Base-by-base conservation (phyloP, 1,140 invertebrate species). In the Ephestia elutella region DNA sequence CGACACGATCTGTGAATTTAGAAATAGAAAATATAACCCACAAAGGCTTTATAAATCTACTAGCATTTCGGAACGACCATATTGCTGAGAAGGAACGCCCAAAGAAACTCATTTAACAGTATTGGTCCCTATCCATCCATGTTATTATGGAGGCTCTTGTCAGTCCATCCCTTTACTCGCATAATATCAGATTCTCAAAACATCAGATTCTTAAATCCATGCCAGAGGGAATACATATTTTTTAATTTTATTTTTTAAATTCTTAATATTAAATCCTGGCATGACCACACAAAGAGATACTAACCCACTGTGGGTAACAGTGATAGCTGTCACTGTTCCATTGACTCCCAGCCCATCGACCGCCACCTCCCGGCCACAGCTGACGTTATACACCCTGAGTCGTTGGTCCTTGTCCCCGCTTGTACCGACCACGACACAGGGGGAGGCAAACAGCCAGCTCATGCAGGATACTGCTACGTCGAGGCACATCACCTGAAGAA, bases 391-490 rank as follows among this genome's bases (percentile, higher is more conserved):
- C 17, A 82, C 63, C 30, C 62, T 60, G 0, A 82, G 59, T 4
- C 62, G 21, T n/a, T 70, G 62, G 5, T 59, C 35, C 11, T 70
- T 70, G 0, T 57, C 59, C 0, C 59, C 54, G 0, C 7, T 7
- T 62, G 51, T 48, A 75, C 53, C 0, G 0, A 80, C 54, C 9
- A 71, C 57, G 56, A 79, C 70, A 21, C 71, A 73, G 0, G 73
- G 77, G 62, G 28, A 70, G 38, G 49, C 63, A 13, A 68, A 65
- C 38, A 86, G 17, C 80, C 81, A 83, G 2, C 60, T 48, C 67
- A 80, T 67, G 56, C 78, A 77, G 5, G 80, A 78, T 49, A 83
- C 58, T 0, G 76, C 32, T 0, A 61, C 56, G 35, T 83, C 80
- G 8, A 82, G 55, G 5, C 68, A 73, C 2, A 84, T 49, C 5